Evolutionary conservation across 2,113 vertebrate species (phyloP).

Genomic region (Pelobates fuscus): DNA sequence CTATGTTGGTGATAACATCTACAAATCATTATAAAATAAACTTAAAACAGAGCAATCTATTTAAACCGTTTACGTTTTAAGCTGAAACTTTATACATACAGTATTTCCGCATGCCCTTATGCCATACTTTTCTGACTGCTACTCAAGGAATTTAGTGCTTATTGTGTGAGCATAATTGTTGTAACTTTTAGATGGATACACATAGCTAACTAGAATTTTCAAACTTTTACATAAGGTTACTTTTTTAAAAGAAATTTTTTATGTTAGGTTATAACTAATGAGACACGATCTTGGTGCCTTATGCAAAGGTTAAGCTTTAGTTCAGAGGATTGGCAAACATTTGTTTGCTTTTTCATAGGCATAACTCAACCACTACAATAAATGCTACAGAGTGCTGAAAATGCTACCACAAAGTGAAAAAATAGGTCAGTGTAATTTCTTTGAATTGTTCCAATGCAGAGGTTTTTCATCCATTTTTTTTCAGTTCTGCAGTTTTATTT

Average conservation of each 20-base stretch:
- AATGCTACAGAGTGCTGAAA: not conserved
- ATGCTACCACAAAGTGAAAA: too few relatives aligned
- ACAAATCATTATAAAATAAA: too few relatives aligned
- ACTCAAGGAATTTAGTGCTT: not conserved
- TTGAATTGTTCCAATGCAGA: too few relatives aligned
- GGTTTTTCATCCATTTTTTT: too few relatives aligned
- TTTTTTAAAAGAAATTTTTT: not conserved
- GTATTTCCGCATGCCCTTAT: too few relatives aligned
- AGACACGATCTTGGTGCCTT: not conserved
- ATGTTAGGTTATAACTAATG: not conserved
- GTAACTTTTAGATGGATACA: not conserved
- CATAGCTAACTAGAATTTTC: not conserved
- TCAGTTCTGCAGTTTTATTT: too few relatives aligned
- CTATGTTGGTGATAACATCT: too few relatives aligned
- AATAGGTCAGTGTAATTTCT: too few relatives aligned
- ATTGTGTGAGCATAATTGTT: not conserved
- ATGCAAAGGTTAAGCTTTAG: not conserved
- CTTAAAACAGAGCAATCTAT: too few relatives aligned
- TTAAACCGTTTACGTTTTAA: too few relatives aligned
- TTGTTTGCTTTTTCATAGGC: not conserved
- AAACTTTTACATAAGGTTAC: not conserved
- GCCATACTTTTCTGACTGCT: too few relatives aligned
- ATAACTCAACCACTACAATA: not conserved
- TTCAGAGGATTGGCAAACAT: not conserved
- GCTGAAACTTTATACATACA: too few relatives aligned